Evolutionary conservation across 1,140 invertebrate genomes (phyloP).

Genomic region (Diachasmimorpha longicaudata): DNA sequence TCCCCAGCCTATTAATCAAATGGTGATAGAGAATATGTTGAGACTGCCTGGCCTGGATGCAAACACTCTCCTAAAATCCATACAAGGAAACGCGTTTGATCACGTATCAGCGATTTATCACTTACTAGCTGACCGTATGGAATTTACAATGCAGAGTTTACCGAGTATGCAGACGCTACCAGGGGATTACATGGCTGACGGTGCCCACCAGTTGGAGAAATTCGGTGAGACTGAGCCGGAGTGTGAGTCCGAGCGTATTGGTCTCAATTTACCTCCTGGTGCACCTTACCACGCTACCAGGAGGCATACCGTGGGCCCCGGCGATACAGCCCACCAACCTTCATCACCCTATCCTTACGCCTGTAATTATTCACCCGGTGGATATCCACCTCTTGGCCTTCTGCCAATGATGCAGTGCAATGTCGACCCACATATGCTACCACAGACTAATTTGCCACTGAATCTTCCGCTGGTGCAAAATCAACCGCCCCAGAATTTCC

Average conservation of each 20-base stretch:
- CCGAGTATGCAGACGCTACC: conserved; percentile 69
- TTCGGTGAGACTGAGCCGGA: conserved; percentile 72
- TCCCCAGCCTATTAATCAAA: conserved; percentile 61
- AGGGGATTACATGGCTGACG: conserved; percentile 67
- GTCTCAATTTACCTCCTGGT: conserved; percentile 50
- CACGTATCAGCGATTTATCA: conserved; percentile 97
- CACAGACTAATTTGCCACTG: conserved; percentile 73
- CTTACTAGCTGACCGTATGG: conserved; percentile 76
- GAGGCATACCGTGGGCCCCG: conserved; percentile 91
- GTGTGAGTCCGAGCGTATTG: conserved; percentile 64
- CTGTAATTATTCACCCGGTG: conserved; percentile 46
- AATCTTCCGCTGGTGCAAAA: conserved; percentile 78
- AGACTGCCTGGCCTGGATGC: conserved; percentile 78
- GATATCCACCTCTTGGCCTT: conserved; percentile 49
- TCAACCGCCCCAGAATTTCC: conserved; percentile 82
- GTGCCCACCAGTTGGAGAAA: conserved; percentile 72
- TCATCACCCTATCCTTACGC: conserved; percentile 48
- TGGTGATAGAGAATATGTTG: conserved; percentile 83
- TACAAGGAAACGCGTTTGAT: conserved; percentile 88
- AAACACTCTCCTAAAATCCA: conserved; percentile 77
- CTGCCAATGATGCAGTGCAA: conserved; percentile 53
- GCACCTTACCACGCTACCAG: conserved; percentile 66
- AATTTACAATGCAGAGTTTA: conserved; percentile 63
- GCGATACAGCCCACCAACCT: conserved; percentile 81
- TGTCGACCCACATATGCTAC: conserved; percentile 60